Evolutionary conservation across 1,140 invertebrate species (phyloP).

Genomic region (Spodoptera frugiperda): DNA sequence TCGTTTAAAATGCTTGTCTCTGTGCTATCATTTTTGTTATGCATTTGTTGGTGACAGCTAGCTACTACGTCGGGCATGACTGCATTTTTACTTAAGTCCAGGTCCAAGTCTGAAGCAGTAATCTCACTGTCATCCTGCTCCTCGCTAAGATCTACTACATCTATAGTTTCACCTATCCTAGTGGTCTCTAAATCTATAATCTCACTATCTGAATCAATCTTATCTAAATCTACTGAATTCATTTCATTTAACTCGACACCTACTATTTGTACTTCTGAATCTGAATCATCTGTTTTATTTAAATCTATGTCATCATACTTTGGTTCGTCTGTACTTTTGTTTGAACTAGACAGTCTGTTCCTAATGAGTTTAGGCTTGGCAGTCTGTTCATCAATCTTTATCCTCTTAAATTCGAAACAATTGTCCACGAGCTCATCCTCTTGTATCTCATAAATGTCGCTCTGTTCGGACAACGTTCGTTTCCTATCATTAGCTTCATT

Average conservation of each 20-base stretch:
- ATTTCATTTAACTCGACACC: slow-evolving; percentile 63
- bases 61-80: slow-evolving; percentile 76
- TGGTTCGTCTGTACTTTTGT: slow-evolving; percentile 61
- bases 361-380: slow-evolving; percentile 75
- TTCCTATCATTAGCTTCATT: slow-evolving; percentile 67
- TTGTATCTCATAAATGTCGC: slow-evolving; percentile 73
- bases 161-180: slow-evolving; percentile 66
- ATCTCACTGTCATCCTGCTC: slow-evolving; percentile 71
- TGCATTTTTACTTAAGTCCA: slow-evolving; percentile 70
- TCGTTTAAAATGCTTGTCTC: slow-evolving; percentile 69
- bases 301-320: slow-evolving; percentile 46
- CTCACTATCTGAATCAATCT: slow-evolving; percentile 56
- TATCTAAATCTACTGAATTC: slow-evolving; percentile 56
- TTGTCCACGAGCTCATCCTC: slow-evolving; percentile 78
- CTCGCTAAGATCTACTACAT: slow-evolving; percentile 77
- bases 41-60: slow-evolving; percentile 68
- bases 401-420: slow-evolving; percentile 79
- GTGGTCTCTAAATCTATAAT: slow-evolving; percentile 72
- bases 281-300: slow-evolving; percentile 68
- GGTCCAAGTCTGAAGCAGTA: slow-evolving; percentile 62
- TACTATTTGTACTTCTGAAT: slow-evolving; percentile 77
- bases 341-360: slow-evolving; percentile 64
- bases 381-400: slow-evolving; percentile 72
- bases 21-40: slow-evolving; percentile 53
- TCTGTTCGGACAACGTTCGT: slow-evolving; percentile 74